Evolutionary conservation across 2,113 vertebrate genomes (phyloP).

Genomic region (Trogon melanurus): DNA sequence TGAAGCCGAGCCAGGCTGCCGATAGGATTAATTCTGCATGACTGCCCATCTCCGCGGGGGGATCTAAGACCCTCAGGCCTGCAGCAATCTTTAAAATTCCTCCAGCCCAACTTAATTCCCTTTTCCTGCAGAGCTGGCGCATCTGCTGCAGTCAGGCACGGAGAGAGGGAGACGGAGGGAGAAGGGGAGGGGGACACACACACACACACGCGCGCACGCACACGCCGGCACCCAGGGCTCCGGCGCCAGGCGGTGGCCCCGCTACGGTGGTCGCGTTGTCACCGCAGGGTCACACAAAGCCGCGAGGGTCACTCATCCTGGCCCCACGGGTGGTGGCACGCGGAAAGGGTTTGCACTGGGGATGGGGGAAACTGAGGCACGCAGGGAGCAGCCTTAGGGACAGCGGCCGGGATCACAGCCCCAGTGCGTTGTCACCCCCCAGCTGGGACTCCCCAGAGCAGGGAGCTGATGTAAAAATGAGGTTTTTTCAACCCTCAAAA

Average conservation of each 20-base stretch:
- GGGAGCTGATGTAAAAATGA: not conserved
- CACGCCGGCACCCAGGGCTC: not conserved
- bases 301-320: not conserved
- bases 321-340: not conserved
- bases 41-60: slow-evolving; percentile 80
- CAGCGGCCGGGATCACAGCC: accelerated
- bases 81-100: slow-evolving; percentile 84
- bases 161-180: slow-evolving; percentile 17
- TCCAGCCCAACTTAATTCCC: slow-evolving; percentile 79
- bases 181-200: not conserved
- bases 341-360: not conserved
- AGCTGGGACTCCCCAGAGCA: not conserved
- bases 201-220: no score
- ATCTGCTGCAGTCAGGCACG: slow-evolving; percentile 73
- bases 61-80: slow-evolving; percentile 81
- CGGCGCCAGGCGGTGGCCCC: not conserved
- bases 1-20: slow-evolving; percentile 61
- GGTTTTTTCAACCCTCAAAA: no score
- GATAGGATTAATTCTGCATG: slow-evolving; percentile 84
- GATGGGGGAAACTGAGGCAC: slow-evolving; percentile 36
- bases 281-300: not conserved
- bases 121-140: slow-evolving; percentile 71
- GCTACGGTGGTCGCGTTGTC: not conserved
- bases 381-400: not conserved
- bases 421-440: accelerated